Conservation (phyloP, 1,140 invertebrate genomes). For the Brachystomella parvula region DNA sequence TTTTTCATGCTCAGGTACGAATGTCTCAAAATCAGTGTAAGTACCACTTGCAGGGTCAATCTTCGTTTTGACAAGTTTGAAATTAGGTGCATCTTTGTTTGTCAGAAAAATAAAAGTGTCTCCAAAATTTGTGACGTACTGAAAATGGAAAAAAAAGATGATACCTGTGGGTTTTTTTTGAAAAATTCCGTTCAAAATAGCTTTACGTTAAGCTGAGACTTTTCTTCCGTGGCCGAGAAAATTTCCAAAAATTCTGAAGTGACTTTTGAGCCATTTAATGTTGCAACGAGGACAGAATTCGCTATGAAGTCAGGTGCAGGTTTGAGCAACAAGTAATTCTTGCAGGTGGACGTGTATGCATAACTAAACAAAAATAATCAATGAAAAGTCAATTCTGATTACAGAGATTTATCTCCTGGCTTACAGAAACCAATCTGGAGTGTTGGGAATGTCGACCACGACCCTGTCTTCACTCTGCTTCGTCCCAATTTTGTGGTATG, state of each 20-base stretch:
- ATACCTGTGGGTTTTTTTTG: not conserved
- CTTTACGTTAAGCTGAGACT: not conserved
- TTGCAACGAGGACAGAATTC: not conserved
- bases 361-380: not conserved
- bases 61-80: slow-evolving; percentile 81
- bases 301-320: slow-evolving; percentile 59
- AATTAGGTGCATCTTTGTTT: slow-evolving; percentile 88
- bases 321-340: slow-evolving; percentile 71
- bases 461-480: slow-evolving; percentile 78
- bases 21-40: slow-evolving; percentile 61
- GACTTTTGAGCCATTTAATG: not conserved
- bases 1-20: slow-evolving; percentile 74
- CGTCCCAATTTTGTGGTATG: slow-evolving; percentile 81
- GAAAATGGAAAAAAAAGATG: not conserved
- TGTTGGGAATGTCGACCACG: slow-evolving; percentile 81
- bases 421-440: slow-evolving; percentile 85
- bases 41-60: slow-evolving; percentile 62
- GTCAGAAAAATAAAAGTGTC: slow-evolving; percentile 59
- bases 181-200: not conserved
- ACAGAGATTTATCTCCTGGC: slow-evolving; percentile 3
- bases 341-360: slow-evolving; percentile 77
- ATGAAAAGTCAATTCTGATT: not conserved
- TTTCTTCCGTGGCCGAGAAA: not conserved
- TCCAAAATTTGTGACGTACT: not conserved
- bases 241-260: not conserved